A percentile compares a stretch with the other conserved stretches of the same genome.
phyloP scores from a whole-genome alignment of 2,113 vertebrate species.

The Embiotoca jacksoni region DNA sequence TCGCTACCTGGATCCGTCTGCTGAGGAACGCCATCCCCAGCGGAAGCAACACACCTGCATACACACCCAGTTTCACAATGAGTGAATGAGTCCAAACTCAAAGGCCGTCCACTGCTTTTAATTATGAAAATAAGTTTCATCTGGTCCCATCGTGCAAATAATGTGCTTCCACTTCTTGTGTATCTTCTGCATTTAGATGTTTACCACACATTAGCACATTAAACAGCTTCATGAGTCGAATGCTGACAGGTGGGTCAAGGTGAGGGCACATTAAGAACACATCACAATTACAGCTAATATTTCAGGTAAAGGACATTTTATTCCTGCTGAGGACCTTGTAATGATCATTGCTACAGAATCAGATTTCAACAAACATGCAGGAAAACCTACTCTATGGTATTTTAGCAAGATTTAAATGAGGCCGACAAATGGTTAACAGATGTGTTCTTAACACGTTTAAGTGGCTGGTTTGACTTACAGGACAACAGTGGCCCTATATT shows the following conservation, averaged over 20 bases:
- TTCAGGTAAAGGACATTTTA: not conserved
- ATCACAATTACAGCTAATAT: slow-evolving; percentile 2
- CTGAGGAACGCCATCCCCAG: slow-evolving; percentile 89
- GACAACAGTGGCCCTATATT: slow-evolving; percentile 38
- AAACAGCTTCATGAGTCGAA: slow-evolving; percentile 12
- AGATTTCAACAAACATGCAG: slow-evolving; percentile 29
- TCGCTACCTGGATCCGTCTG: slow-evolving; percentile 91
- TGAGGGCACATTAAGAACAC: slow-evolving; percentile 5
- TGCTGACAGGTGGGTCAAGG: slow-evolving; percentile 12
- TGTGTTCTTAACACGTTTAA: slow-evolving; percentile 63
- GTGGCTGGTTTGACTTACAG: slow-evolving; percentile 46
- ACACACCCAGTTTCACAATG: slow-evolving; percentile 74
- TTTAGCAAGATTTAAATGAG: slow-evolving; percentile 61
- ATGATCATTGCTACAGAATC: slow-evolving; percentile 3
- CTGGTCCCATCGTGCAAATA: slow-evolving; percentile 34
- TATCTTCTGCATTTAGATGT: slow-evolving; percentile 43
- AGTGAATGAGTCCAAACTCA: slow-evolving; percentile 7
- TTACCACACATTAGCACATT: slow-evolving; percentile 37
- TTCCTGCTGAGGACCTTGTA: not conserved
- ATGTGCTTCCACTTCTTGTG: slow-evolving; percentile 51
- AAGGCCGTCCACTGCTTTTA: slow-evolving; percentile 55
- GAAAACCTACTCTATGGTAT: slow-evolving; percentile 49
- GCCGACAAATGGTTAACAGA: slow-evolving; percentile 72
- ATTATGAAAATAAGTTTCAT: slow-evolving; percentile 62
- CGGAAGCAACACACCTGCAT: slow-evolving; percentile 75